Conservation (phyloP, 2,888 invertebrate species). For the Zootermopsis nevadensis region DNA sequence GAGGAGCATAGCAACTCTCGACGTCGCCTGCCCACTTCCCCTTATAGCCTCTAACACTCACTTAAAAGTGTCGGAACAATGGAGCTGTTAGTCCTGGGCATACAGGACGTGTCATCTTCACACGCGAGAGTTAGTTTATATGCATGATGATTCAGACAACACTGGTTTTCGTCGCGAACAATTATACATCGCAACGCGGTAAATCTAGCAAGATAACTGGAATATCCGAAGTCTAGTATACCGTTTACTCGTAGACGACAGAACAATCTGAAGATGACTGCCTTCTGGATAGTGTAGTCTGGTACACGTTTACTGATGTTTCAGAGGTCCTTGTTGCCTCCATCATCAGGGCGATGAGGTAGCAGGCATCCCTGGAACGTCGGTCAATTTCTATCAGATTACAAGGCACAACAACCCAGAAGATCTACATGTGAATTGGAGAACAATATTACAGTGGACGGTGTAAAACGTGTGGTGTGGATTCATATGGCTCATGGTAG, state of each 20-base stretch:
- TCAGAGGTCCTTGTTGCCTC: no score
- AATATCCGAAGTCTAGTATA: background rate
- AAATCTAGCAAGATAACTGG: background rate
- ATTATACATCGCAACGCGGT: background rate
- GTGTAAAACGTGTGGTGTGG: no score
- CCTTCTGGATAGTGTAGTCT: no score
- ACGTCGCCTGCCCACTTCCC: background rate
- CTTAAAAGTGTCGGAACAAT: constrained; percentile 25
- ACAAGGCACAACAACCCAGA: no score
- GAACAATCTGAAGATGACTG: no score
- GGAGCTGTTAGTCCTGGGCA: background rate
- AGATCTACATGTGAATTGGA: background rate
- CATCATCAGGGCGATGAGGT: no score
- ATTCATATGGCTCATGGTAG: no score
- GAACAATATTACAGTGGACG: no score
- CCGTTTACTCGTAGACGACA: no score
- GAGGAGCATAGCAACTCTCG: constrained; percentile 18
- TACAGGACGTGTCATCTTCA: constrained; percentile 22
- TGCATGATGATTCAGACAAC: background rate
- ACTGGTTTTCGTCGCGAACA: background rate
- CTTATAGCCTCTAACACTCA: background rate
- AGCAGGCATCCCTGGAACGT: no score
- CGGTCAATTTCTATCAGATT: no score
- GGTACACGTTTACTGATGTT: no score
- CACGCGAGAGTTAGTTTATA: background rate